Base-by-base conservation (phyloP, 2,113 vertebrate genomes). In the Proterorhinus semilunaris region DNA sequence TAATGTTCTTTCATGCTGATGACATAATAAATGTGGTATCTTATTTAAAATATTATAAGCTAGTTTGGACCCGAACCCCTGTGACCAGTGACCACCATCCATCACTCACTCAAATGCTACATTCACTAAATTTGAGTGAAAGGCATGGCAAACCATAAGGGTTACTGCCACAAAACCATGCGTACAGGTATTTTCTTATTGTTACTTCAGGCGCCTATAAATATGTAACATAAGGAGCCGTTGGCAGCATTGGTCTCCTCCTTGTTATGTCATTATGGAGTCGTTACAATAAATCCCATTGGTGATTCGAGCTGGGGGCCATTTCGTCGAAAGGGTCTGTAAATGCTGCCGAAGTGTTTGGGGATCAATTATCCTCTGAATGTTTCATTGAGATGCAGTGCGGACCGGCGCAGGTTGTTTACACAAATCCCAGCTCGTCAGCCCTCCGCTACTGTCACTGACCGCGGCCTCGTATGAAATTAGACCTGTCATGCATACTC, bases 291-390 rank as follows among this genome's bases (percentile, higher is more conserved):
- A 61, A 45, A 61, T 61, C 36, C 58, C 43, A 7, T n/a, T 16
- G 36, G 66, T 77, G 80, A 53, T 66, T 62, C 27, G 52, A 73
- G 66, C 79, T 57, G 27, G 53, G 27, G 47, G 13, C 48, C 58
- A 57, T 66, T 79, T 49, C 43, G 77, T 78, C 42, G 61, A 72
- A 62, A 68, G 64, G 61, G 4, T 51, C 46, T 17, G 63, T 69
- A 42, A 48, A 6, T 5, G 59, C 58, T 5, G 68, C 62, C 16
- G 62, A 66, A 48, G 48, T 72, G 54, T 80, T 72, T 59, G 62
- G 66, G 62, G 61, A 75, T 83, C 74, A 63, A 65, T 83, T 68
- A 16, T 0, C 11, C 44, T 57, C 52, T n/a, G n/a, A 69, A 36
- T 36, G 43, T 74, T 67, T 70, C n/a, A 53, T 74, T 8, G 63